A percentile compares a stretch with the other conserved stretches of the same genome.
Evolutionary conservation across 2,888 invertebrate genomes (phyloP).

Genomic region (Drosophila tripunctata): DNA sequence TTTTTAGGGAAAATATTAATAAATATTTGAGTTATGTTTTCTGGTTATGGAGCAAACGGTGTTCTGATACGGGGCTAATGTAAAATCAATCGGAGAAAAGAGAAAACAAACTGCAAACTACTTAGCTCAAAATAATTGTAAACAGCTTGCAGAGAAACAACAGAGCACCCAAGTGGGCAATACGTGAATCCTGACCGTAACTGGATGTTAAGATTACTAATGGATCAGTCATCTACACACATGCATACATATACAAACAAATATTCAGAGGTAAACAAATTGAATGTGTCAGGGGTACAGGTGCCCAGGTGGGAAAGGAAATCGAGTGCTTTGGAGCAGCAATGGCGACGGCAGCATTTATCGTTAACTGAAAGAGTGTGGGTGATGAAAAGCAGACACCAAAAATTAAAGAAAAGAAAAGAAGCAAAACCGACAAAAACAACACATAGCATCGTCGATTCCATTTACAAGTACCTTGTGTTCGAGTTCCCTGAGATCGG

Average conservation of each 20-base stretch:
- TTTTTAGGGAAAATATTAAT: no score
- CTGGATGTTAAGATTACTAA: constrained; percentile 69
- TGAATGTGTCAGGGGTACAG: constrained; percentile 3
- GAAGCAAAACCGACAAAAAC: constrained; percentile 25
- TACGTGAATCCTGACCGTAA: constrained; percentile 61
- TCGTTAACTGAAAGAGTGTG: constrained; percentile 67
- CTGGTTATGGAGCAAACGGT: no score
- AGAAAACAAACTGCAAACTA: constrained; percentile 22
- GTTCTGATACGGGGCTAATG: no score
- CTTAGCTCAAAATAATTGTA: constrained; percentile 70
- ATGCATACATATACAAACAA: constrained; percentile 15
- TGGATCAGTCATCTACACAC: constrained; percentile 18
- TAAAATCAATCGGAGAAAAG: no score
- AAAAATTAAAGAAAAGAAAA: no score
- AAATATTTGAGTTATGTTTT: no score
- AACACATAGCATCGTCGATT: constrained; percentile 6
- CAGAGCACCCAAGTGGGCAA: constrained; percentile 33
- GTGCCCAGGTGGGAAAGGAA: constrained; percentile 31
- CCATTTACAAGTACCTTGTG: constrained; percentile 37
- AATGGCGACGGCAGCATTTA: constrained; percentile 53
- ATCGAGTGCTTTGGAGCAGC: constrained; percentile 34
- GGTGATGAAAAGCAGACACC: constrained; percentile 72
- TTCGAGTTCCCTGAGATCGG: constrained; percentile 16
- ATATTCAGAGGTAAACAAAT: constrained; percentile 57
- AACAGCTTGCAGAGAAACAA: constrained; percentile 53